Base-by-base conservation (phyloP, 2,113 vertebrate species). In the Corydoras sp. region DNA sequence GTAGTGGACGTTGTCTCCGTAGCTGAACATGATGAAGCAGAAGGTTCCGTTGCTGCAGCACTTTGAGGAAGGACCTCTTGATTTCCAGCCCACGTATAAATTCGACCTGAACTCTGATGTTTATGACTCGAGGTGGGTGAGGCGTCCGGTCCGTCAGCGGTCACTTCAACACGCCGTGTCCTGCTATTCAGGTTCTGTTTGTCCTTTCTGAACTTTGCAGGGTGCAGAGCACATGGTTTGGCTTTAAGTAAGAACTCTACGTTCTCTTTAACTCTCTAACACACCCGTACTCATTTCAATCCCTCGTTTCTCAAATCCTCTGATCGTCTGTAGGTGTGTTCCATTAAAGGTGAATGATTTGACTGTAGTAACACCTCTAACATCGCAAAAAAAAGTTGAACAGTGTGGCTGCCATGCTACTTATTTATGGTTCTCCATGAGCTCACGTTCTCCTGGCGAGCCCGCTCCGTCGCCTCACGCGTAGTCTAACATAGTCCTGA, bases 1-100 rank as follows among this genome's bases (percentile, higher is more conserved):
- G 9, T 55, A 18, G 60, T 71, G 24, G 13, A 11, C 10, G 2
- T 73, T 53, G 30, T 58, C 56, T 74, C 29, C 3, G 43, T 79
- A 99, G 97, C 82, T 99, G 85, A 93, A 83, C 70, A 90, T 94
- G 86, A 92, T 95, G 76, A 98, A 92, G 88, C 88, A 86, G 84
- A 90, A 88, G 0, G 90, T 94, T 58, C 70, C 73, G 0, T 71
- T 91, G 79, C 89, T 99, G 65, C 89, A 89, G 81, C 91, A 95
- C 62, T 99, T 98, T 87, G 85, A 89, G 32, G 97, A 99, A 72
- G 96, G 96, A 2, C 89, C 91, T 13, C 83, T 99, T 68, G 86
- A 89, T 79, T 98, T 98, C 80, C 93, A 91, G 7, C 97, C 96
- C 64, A 97, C 94, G 2, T 98, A 94, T 88, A 98, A 99, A 83